Evolutionary conservation across 2,113 vertebrate species (phyloP), one percentile per base, ranked within the genome.

Genomic region (Zosterops pallidus): DNA sequence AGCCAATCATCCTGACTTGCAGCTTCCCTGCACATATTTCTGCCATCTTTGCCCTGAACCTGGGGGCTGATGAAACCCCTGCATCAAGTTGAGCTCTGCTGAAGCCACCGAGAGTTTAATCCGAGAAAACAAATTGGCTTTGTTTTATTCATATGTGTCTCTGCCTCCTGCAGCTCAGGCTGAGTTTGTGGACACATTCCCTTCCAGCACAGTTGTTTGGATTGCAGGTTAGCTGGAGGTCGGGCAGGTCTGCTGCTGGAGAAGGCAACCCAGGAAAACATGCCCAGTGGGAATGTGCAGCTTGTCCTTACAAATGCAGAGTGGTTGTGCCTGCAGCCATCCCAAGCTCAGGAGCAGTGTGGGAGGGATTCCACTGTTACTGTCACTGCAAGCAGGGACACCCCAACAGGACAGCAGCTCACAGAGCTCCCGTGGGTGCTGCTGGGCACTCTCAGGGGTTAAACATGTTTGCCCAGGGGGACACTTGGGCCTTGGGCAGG

Each of bases 1-100:
- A 97, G 93, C 78, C 78, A 83, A 75, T 95, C 91, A 59, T 62
- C 88, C 75, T 80, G 90, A 72, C 84, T 90, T 50, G 75, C 42
- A 72, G 25, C n/a, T 91, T 76, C 41, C 86, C 23, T 9, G 5
- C 60, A 41, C 65, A 9, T 72, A 87, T 83, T 95, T 91, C 84
- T 94, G 93, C 92, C 81, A 28, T 24, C 23, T 57, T 62, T 85
- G 59, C 93, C 89, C 75, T 82, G 84, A 94, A 76, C 75, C 85
- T 76, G 46, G 63, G 41, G 67, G 35, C 39, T 92, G 91, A 89
- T 83, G 74, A 85, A 92, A 46, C 50, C 63, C 65, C 65, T 57
- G 3, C 1, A 55, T 42, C 75, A 39, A 90, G 67, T 47, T 76
- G 67, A 74, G 56, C 55, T 81, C 55, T 83, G 67, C 63, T 67